Percentiles rank a stretch among this genome's conserved stretches.
Evolutionary conservation across 2,113 vertebrate species (phyloP).

Genomic region (Hemiprocne comata): DNA sequence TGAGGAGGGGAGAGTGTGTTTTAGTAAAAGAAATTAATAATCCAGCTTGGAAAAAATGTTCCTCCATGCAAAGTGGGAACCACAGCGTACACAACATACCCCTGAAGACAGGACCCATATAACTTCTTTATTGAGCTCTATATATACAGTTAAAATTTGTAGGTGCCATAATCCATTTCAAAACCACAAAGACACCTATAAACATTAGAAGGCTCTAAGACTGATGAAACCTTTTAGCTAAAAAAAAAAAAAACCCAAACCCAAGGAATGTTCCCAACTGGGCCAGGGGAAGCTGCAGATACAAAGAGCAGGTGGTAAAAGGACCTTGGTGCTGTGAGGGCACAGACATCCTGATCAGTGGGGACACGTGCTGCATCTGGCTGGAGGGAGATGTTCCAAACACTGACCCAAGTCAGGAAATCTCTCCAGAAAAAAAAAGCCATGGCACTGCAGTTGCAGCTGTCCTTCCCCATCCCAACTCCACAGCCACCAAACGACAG

Average conservation of each 20-base stretch:
- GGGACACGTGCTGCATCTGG: fast-evolving
- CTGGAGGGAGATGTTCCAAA: background rate
- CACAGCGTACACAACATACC: background rate
- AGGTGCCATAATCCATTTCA: background rate
- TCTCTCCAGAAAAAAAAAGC: background rate
- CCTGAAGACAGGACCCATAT: background rate
- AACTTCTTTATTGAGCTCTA: background rate
- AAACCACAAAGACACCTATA: background rate
- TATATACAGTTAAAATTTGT: background rate
- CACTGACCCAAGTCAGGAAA: too few species aligned
- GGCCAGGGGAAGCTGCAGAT: background rate
- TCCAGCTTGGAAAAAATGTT: background rate
- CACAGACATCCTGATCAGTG: background rate
- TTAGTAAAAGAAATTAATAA: background rate
- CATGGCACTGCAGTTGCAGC: fast-evolving
- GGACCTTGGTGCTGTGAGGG: background rate
- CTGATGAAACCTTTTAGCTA: background rate
- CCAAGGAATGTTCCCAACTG: background rate
- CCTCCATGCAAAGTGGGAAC: background rate
- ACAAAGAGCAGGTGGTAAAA: background rate
- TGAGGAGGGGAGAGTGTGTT: background rate
- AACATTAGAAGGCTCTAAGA: background rate
- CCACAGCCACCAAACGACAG: background rate
- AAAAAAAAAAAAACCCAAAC: background rate
- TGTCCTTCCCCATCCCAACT: background rate